Percentiles rank a stretch among this genome's conserved stretches.
These are phyloP conservation scores for Colletes gigas DNA, from an alignment of 1,140 invertebrate genomes.

Conservation along the genomic window DNA sequence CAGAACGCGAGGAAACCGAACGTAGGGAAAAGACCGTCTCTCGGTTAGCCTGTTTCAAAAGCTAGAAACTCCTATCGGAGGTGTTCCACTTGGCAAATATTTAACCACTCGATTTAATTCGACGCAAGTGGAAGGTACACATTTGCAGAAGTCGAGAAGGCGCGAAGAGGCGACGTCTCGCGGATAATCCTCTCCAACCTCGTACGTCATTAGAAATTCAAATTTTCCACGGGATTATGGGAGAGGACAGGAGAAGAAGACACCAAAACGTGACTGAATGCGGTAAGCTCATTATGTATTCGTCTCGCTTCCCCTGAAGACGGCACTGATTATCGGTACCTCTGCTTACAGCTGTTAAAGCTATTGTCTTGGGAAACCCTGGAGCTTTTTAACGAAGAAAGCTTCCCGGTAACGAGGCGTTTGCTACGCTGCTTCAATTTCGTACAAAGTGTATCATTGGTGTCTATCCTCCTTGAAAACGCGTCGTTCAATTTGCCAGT, in stretches of 20 bases:
- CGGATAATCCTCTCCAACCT: slow-evolving; percentile 35
- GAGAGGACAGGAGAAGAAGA: slow-evolving; percentile 4
- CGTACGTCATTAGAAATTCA: slow-evolving; percentile 61
- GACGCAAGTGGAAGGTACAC: not conserved
- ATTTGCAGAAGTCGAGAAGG: slow-evolving; percentile 1
- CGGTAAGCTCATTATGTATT: slow-evolving; percentile 55
- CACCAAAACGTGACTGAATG: slow-evolving; percentile 64
- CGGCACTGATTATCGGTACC: slow-evolving; percentile 52
- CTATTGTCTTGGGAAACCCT: slow-evolving; percentile 34
- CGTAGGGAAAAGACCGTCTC: too few relatives aligned
- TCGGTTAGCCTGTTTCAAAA: too few relatives aligned
- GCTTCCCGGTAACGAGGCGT: not conserved
- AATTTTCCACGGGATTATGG: slow-evolving; percentile 42
- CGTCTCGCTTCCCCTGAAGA: slow-evolving; percentile 49
- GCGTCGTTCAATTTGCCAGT: too few relatives aligned
- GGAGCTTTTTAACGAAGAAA: slow-evolving; percentile 6
- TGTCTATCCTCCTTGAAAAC: too few relatives aligned
- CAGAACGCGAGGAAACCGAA: too few relatives aligned
- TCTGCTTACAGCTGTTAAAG: slow-evolving; percentile 52
- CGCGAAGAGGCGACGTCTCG: not conserved
- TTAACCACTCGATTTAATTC: slow-evolving; percentile 23
- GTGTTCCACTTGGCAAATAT: slow-evolving; percentile 11
- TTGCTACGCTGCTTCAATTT: not conserved
- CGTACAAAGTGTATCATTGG: too few relatives aligned
- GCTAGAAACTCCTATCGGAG: not conserved